Percentiles rank a stretch among this genome's conserved stretches.
phyloP scores from a whole-genome alignment of 2,797 vertebrate genomes.

The Anguilla megastoma region DNA sequence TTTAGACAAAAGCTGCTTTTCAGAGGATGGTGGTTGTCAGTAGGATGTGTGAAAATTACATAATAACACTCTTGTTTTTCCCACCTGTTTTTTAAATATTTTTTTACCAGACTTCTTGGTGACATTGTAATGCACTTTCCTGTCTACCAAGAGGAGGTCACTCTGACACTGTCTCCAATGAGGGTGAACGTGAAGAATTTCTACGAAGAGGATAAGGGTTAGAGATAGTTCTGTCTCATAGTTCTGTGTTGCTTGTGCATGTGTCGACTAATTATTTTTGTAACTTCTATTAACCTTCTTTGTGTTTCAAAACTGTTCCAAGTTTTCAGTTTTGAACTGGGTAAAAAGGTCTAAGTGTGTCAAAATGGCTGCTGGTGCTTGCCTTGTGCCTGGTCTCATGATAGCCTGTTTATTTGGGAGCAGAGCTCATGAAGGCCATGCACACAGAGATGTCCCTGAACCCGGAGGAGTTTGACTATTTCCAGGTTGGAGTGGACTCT shows the following conservation, averaged over 20 bases:
- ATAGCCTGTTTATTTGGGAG: conserved; percentile 35
- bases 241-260: neutral
- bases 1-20: neutral
- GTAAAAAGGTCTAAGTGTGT: neutral
- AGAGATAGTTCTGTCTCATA: conserved; percentile 42
- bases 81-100: neutral
- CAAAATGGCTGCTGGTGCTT: neutral
- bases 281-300: neutral
- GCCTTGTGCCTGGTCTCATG: neutral
- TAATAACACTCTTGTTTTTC: neutral
- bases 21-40: neutral
- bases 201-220: conserved; percentile 74
- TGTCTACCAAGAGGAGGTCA: conserved; percentile 87
- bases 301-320: neutral
- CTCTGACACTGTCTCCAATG: conserved; percentile 75
- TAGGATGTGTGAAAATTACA: neutral
- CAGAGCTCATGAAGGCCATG: conserved; percentile 78
- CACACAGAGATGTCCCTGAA: conserved; percentile 83
- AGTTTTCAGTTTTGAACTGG: neutral
- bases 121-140: conserved; percentile 86
- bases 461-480: conserved; percentile 88
- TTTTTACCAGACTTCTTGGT: conserved; percentile 75
- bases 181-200: conserved; percentile 84
- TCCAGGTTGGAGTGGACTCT: conserved; percentile 81
- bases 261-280: neutral